A percentile compares a stretch with the other conserved stretches of the same genome.
These are phyloP conservation scores for Dendrocincla tyrannina DNA, from an alignment of 2,797 vertebrate genomes.

Conservation along the genomic window DNA sequence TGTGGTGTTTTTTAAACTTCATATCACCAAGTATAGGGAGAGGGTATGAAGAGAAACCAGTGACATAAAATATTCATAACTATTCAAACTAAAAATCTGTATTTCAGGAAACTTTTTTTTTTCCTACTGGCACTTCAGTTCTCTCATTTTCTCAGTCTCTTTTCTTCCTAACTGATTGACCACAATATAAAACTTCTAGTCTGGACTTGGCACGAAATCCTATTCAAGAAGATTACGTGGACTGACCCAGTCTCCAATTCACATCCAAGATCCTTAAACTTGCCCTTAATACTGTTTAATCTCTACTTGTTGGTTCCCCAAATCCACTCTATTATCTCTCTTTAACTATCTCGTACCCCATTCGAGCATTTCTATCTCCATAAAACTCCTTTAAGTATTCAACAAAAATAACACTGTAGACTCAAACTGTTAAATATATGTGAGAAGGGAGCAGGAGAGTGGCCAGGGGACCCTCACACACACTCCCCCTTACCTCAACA, in stretches of 20 bases:
- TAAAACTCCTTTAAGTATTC: neutral
- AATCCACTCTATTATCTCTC: neutral
- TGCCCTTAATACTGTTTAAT: conserved; percentile 60
- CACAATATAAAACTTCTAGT: neutral
- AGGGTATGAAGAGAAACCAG: neutral
- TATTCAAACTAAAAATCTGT: neutral
- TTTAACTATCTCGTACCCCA: neutral
- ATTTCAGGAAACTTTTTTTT: neutral
- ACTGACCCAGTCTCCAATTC: conserved; percentile 29
- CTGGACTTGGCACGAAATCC: conserved; percentile 4
- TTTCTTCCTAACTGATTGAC: neutral
- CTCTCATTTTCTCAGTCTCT: neutral
- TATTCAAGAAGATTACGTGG: conserved; percentile 27
- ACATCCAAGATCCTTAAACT: conserved; percentile 32
- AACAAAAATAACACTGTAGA: neutral
- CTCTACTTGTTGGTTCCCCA: neutral
- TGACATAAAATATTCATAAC: neutral
- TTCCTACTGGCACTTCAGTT: neutral
- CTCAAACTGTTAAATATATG: neutral
- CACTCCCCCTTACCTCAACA: neutral
- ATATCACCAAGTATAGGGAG: neutral
- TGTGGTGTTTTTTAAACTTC: neutral
- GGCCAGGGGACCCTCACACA: neutral
- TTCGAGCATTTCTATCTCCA: neutral
- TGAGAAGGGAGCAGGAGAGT: neutral